Base-by-base conservation (phyloP, 35 echinoderm and acorn worm genomes). In the Amphiura filiformis region DNA sequence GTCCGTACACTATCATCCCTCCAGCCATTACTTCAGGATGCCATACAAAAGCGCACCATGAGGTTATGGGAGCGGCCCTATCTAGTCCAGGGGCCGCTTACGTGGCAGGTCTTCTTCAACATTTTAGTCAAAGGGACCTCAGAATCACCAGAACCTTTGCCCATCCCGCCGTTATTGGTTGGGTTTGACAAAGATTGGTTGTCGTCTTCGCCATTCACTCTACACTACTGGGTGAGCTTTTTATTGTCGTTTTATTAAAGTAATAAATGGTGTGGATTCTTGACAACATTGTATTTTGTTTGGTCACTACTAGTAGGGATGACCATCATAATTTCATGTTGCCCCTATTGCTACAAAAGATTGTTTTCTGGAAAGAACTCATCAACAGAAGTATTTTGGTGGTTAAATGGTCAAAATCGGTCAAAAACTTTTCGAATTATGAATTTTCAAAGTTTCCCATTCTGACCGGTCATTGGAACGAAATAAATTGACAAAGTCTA, bases 101-200 rank as follows among this genome's bases (percentile, higher is more conserved):
- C 96, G 35, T 99, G 96, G 96, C 96, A 99, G 88, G 90, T 94
- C 31, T 94, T 99, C 93, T 99, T 99, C 85, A 99, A 94, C 84
- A 87, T 92, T 77, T 89, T 90, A 57, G 91, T 78, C 14, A 92
- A 94, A 85, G 92, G 96, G 89, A 92, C 96, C 56, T 88, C 90
- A 34, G 93, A 99, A 64, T 92, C 96, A 0, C 93, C 96, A 31
- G 89, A 99, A 80, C 96, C 96, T 18, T 84, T 99, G 38, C 96
- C 96, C 44, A 91, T 99, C 61, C 96, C 96, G 36, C 93, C 93
- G 34, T 84, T 99, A 33, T 84, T 99, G 49, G 93, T 99, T 32
- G 96, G 96, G 14, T 84, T 95, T 81, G 96, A 99, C 83, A 99
- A 92, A 78, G 96, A 99, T 39, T 99, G 96, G 96, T 82, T 99